Conservation (phyloP, 2,113 vertebrate genomes). For the Megaceryle maxima region DNA sequence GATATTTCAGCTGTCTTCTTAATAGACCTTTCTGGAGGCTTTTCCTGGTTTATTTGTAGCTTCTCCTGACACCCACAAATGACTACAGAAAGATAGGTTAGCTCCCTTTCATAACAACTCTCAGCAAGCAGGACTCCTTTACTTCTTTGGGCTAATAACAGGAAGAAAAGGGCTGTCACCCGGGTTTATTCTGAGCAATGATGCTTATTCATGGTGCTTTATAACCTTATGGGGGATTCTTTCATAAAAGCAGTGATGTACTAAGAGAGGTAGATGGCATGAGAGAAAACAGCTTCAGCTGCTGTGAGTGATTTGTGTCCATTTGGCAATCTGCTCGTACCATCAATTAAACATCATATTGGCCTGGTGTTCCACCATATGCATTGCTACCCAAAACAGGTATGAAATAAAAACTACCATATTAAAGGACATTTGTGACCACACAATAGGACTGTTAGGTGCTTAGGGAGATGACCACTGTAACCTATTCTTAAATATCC, state of each 20-base stretch:
- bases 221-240: background rate
- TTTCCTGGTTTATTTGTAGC: conserved; percentile 29
- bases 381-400: background rate
- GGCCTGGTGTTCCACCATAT: background rate
- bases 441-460: background rate
- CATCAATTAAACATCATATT: background rate
- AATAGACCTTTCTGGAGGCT: background rate
- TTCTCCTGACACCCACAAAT: background rate
- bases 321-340: background rate
- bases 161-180: background rate
- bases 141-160: background rate
- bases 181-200: rapidly evolving
- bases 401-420: background rate
- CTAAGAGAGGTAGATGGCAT: background rate
- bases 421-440: background rate
- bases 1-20: background rate
- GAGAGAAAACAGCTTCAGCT: background rate
- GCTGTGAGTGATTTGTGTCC: background rate
- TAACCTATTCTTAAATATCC: background rate
- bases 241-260: background rate
- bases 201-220: background rate
- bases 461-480: background rate
- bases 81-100: background rate
- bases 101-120: background rate
- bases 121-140: background rate